These are phyloP conservation scores for Hapalemur alaotrensis DNA, from an alignment of 2,797 vertebrate genomes.

Conservation along the genomic window DNA sequence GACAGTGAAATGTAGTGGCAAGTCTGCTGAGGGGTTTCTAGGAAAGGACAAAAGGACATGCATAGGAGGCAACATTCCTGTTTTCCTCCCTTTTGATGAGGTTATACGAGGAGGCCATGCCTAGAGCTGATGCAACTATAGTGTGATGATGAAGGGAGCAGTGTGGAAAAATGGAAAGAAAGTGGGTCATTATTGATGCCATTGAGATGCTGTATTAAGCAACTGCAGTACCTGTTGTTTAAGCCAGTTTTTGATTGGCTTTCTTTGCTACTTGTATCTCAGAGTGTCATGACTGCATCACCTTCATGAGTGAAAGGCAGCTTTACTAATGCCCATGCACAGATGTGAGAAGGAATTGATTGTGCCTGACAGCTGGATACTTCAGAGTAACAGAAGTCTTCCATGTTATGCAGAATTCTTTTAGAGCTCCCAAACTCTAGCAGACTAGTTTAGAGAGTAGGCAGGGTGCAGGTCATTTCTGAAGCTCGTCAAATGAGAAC, in stretches of 20 bases:
- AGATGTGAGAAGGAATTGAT: not conserved
- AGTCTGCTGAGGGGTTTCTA: not conserved
- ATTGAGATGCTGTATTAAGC: not conserved
- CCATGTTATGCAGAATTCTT: not conserved
- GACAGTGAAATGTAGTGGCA: not conserved
- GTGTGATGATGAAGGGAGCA: not conserved
- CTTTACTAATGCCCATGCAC: not conserved
- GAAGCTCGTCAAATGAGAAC: not conserved
- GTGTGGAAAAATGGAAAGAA: not conserved
- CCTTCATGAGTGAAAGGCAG: not conserved
- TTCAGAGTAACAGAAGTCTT: not conserved
- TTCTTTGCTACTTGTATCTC: not conserved
- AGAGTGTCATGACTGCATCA: not conserved
- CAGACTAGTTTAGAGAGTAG: constrained; percentile 2
- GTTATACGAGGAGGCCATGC: not conserved
- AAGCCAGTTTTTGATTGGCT: not conserved
- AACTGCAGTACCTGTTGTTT: not conserved
- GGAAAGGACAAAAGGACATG: not conserved
- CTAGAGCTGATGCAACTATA: not conserved
- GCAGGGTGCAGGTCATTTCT: constrained; percentile 2
- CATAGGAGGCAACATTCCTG: not conserved
- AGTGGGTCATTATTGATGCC: not conserved
- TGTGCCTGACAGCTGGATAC: not conserved
- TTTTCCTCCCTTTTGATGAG: not conserved
- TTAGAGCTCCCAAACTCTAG: not conserved